These are phyloP conservation scores for Miltochrista miniata DNA, from an alignment of 2,888 invertebrate species.

Conservation along the genomic window DNA sequence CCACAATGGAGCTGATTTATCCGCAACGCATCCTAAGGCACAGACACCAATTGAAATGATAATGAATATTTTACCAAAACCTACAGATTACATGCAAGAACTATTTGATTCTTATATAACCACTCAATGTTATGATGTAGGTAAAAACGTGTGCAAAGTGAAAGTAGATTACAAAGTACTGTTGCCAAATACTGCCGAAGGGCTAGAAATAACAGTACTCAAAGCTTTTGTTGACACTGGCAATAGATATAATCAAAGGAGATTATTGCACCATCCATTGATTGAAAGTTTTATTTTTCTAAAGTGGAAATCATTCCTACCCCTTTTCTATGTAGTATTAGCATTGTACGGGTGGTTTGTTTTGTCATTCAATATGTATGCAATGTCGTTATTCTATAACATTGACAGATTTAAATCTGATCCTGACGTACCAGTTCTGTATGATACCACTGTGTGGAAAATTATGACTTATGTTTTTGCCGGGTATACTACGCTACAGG, in stretches of 20 bases:
- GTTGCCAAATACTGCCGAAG: conserved; percentile 45
- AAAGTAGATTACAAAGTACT: conserved; percentile 66
- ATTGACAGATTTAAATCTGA: conserved; percentile 8
- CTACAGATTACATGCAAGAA: conserved; percentile 69
- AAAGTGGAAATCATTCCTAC: conserved; percentile 76
- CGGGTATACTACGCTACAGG: conserved; percentile 8
- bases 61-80: conserved; percentile 66
- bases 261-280: conserved; percentile 74
- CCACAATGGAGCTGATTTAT: conserved; percentile 57
- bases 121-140: conserved; percentile 54
- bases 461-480: conserved; percentile 6
- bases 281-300: conserved; percentile 77
- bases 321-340: conserved; percentile 71
- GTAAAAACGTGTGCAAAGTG: conserved; percentile 53
- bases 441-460: conserved; percentile 9
- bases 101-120: conserved; percentile 71
- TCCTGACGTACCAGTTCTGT: not conserved
- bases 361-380: conserved; percentile 36
- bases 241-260: conserved; percentile 61
- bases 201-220: conserved; percentile 71
- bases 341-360: conserved; percentile 68
- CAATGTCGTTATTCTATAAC: conserved; percentile 26
- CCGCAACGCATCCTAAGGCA: conserved; percentile 7
- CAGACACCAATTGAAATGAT: conserved; percentile 64
- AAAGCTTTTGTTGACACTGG: conserved; percentile 71